These are phyloP conservation scores for Serrognathus titanus DNA, from an alignment of 2,888 invertebrate species.

Conservation along the genomic window DNA sequence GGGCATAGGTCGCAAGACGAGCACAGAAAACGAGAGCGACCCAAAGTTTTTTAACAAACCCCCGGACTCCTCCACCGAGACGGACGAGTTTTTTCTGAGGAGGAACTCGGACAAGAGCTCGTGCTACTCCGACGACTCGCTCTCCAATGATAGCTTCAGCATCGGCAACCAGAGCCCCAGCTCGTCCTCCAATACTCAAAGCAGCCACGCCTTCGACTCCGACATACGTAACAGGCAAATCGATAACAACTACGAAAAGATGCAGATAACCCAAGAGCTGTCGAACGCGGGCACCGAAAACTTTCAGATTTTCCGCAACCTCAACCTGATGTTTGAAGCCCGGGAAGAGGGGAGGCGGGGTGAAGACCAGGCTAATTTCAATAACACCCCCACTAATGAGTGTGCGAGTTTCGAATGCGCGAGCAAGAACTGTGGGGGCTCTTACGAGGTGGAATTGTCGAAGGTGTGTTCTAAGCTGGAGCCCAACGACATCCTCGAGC, in stretches of 20 bases:
- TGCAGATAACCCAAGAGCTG: constrained; percentile 42
- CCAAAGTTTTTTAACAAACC: constrained; percentile 25
- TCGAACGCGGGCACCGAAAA: constrained; percentile 37
- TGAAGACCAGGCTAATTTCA: constrained; percentile 16
- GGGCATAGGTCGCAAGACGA: constrained; percentile 61
- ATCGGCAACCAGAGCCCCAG: constrained; percentile 47
- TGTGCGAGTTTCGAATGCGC: background rate
- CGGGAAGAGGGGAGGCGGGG: constrained; percentile 16
- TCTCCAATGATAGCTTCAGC: constrained; percentile 62
- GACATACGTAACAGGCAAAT: constrained; percentile 39
- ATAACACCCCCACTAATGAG: constrained; percentile 12
- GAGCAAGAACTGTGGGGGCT: constrained; percentile 41
- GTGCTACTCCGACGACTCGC: constrained; percentile 69
- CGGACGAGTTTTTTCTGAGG: constrained; percentile 53
- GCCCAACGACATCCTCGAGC: constrained; percentile 73
- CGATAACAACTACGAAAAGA: constrained; percentile 36
- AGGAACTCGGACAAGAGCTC: constrained; percentile 68
- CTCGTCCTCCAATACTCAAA: constrained; percentile 46
- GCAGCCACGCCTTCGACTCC: constrained; percentile 37
- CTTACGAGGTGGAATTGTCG: constrained; percentile 72
- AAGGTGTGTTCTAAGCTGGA: constrained; percentile 77
- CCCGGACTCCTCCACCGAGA: constrained; percentile 12
- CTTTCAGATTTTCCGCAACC: constrained; percentile 44
- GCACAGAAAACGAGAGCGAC: constrained; percentile 57
- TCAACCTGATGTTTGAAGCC: constrained; percentile 30